Percentiles rank a stretch among this genome's conserved stretches.
Conservation (phyloP, 2,113 vertebrate species). For the Dermatemys mawii region DNA sequence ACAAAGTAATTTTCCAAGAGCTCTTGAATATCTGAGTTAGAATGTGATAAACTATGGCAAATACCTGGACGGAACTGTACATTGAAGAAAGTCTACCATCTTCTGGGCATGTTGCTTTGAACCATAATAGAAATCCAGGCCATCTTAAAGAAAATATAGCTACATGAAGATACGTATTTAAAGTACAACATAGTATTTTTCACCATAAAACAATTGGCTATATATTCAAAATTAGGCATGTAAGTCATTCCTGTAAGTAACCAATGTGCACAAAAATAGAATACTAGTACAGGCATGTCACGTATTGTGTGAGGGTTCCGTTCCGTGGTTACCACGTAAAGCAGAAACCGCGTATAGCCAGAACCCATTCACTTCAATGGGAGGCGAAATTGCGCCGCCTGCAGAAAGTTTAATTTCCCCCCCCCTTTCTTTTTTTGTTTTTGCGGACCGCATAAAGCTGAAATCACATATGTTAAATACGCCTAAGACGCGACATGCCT, state of each 20-base stretch:
- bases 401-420: too few species aligned
- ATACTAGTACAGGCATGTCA: too few species aligned
- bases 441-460: too few species aligned
- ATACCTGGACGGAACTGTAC: slow-evolving; percentile 93
- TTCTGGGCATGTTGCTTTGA: slow-evolving; percentile 96
- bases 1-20: not conserved
- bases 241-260: not conserved
- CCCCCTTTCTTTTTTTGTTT: too few species aligned
- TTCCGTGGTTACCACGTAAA: too few species aligned
- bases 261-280: not conserved
- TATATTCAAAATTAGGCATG: not conserved
- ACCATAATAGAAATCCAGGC: slow-evolving; percentile 96
- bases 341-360: too few species aligned
- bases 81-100: slow-evolving; percentile 97
- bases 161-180: not conserved
- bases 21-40: not conserved
- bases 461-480: too few species aligned
- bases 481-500: too few species aligned
- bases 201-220: not conserved
- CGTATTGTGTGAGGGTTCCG: too few species aligned
- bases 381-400: too few species aligned
- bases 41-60: not conserved
- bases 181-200: not conserved
- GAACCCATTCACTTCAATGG: too few species aligned
- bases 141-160: slow-evolving; percentile 81